phyloP scores from a whole-genome alignment of 1,140 invertebrate species.

The Gryllus bimaculatus region DNA sequence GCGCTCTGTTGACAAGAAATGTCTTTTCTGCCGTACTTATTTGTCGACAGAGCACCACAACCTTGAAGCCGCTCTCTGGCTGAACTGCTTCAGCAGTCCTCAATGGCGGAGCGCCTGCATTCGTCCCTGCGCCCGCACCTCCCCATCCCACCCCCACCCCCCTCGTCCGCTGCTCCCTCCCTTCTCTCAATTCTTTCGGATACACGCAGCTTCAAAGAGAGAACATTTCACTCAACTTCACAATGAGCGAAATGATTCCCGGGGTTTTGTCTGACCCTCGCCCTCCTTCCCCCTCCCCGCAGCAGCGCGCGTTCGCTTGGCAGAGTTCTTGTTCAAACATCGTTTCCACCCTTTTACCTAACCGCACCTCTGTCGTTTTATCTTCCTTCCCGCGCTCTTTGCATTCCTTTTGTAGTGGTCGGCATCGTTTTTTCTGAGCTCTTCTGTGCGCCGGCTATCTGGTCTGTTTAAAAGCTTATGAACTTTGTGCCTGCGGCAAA shows the following conservation, averaged over 20 bases:
- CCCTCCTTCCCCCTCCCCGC: neutral
- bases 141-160: neutral
- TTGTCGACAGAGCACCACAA: too few species aligned
- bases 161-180: neutral
- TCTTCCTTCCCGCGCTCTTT: neutral
- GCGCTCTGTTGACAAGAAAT: too few species aligned
- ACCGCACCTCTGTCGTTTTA: neutral
- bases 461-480: neutral
- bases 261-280: neutral
- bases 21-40: too few species aligned
- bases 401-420: slow-evolving; percentile 1
- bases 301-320: neutral
- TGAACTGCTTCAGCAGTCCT: neutral
- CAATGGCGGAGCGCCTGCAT: neutral
- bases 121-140: neutral
- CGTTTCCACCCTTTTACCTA: neutral
- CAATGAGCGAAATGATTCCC: neutral
- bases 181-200: neutral
- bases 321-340: neutral
- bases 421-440: neutral
- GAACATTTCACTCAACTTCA: neutral
- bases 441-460: neutral
- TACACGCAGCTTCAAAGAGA: neutral
- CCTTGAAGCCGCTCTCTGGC: neutral
- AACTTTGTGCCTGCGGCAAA: neutral